Evolutionary conservation across 2,113 vertebrate species (phyloP), one percentile per base, ranked within the genome.

Genomic region (Phrynosoma blainvillii): DNA sequence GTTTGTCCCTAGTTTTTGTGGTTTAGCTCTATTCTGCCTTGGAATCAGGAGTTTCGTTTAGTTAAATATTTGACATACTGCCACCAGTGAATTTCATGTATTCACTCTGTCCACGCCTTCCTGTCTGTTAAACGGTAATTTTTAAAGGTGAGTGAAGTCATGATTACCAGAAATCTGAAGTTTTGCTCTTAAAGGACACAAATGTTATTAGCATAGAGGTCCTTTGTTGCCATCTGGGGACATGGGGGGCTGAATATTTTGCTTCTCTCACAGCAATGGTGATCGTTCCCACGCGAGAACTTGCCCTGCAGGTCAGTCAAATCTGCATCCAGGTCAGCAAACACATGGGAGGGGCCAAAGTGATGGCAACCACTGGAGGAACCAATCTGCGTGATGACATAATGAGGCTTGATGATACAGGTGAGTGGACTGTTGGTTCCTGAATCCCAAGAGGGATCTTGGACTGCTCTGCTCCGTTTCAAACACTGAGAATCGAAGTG

Each of bases 301-400:
- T 99, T 97, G 99, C 99, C 95, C 97, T 99, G 93, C 99, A 99
- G 97, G 98, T 99, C 95, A 99, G 99, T 97, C 99, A 99, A 96
- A 99, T 99, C 97, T 98, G 98, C 95, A 99, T 99, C 97, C 98
- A 99, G 97, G 98, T 99, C 97, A 99, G 99, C 98, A 99, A 99
- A 97, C 99, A 99, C 96, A 99, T 99, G 98, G 99, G 99, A 92
- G 99, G 98, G 90, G 99, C 99, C 91, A 99, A 99, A 97, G 99
- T 99, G 88, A 99, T 99, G 99, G 99, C 99, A 92, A 99, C 99
- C 86, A 99, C 99, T 1, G 99, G 99, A 96, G 99, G 99, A 96
- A 99, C 99, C 94, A 99, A 99, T 96, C 96, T 99, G 89, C 98
- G 99, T 74, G 99, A 99, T 96, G 99, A 99, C 94, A 99, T 99